Percentiles rank a stretch among this genome's conserved stretches.
Evolutionary conservation across 2,888 invertebrate species (phyloP).

Genomic region (Tillus elongatus): DNA sequence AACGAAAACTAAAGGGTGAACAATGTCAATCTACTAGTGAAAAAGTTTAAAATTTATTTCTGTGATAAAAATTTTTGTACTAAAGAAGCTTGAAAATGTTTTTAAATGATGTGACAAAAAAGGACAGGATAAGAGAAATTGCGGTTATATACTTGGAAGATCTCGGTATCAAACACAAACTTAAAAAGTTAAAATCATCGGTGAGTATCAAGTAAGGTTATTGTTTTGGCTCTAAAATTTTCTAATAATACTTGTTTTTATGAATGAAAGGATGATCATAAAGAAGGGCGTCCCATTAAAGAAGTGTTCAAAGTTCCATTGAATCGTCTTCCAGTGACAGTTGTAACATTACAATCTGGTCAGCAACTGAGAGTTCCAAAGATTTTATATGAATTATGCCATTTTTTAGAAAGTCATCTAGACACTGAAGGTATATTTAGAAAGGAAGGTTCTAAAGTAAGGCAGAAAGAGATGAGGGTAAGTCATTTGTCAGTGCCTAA

Average conservation of each 20-base stretch:
- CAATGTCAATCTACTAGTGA: too few species aligned
- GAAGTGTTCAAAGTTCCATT: slow-evolving; percentile 49
- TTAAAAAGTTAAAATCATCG: slow-evolving; percentile 54
- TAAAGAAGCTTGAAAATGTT: too few species aligned
- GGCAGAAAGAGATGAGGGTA: slow-evolving; percentile 76
- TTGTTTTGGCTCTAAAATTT: too few species aligned
- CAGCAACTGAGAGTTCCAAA: slow-evolving; percentile 62
- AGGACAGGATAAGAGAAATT: slow-evolving; percentile 47
- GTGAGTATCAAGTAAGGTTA: too few species aligned
- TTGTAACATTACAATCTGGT: slow-evolving; percentile 56
- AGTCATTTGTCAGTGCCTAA: too few species aligned
- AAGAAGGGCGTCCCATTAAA: too few species aligned
- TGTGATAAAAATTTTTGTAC: too few species aligned
- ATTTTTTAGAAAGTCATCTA: slow-evolving; percentile 54
- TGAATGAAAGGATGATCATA: slow-evolving; percentile 26
- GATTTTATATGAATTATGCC: slow-evolving; percentile 63
- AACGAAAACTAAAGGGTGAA: too few species aligned
- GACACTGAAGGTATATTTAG: slow-evolving; percentile 78
- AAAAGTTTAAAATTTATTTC: too few species aligned
- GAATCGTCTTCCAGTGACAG: slow-evolving; percentile 45
- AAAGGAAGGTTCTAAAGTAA: slow-evolving; percentile 74
- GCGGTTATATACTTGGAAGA: slow-evolving; percentile 58
- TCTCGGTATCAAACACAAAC: slow-evolving; percentile 61
- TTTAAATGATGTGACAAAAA: slow-evolving; percentile 47
- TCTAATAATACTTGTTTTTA: slow-evolving; percentile 11